A percentile compares a stretch with the other conserved stretches of the same genome.
Evolutionary conservation across 2,888 invertebrate genomes (phyloP).

Genomic region (Heliconius ismenius): DNA sequence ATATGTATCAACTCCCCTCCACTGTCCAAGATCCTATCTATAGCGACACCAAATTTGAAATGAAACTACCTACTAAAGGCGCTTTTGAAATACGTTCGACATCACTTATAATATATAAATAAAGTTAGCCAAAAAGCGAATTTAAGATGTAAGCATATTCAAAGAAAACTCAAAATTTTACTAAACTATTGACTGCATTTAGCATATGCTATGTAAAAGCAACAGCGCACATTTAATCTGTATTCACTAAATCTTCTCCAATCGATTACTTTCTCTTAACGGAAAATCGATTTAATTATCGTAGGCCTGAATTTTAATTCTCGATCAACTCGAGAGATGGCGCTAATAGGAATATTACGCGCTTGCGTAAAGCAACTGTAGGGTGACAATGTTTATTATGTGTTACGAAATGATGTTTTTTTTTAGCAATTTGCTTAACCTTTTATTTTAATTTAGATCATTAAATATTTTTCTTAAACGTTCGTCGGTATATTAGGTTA

Average conservation of each 20-base stretch:
- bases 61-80: too few species aligned
- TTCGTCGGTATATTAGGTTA: not conserved
- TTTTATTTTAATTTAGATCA: not conserved
- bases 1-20: too few species aligned
- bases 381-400: conserved; percentile 5
- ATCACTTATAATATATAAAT: not conserved
- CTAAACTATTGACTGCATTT: not conserved
- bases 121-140: too few species aligned
- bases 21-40: too few species aligned
- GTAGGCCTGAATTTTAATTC: conserved; percentile 45
- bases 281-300: conserved; percentile 70
- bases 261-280: conserved; percentile 67
- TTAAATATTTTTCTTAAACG: not conserved
- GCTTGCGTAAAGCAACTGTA: not conserved
- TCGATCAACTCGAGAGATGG: conserved; percentile 48
- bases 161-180: not conserved
- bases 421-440: not conserved
- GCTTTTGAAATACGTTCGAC: too few species aligned
- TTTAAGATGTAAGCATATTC: too few species aligned
- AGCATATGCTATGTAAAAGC: not conserved
- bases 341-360: conserved; percentile 21
- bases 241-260: conserved; percentile 26
- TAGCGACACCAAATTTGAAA: too few species aligned
- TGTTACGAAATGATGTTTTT: not conserved
- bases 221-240: conserved; percentile 7